Conservation (phyloP, 2,113 vertebrate genomes). For the Hystrix cristata region DNA sequence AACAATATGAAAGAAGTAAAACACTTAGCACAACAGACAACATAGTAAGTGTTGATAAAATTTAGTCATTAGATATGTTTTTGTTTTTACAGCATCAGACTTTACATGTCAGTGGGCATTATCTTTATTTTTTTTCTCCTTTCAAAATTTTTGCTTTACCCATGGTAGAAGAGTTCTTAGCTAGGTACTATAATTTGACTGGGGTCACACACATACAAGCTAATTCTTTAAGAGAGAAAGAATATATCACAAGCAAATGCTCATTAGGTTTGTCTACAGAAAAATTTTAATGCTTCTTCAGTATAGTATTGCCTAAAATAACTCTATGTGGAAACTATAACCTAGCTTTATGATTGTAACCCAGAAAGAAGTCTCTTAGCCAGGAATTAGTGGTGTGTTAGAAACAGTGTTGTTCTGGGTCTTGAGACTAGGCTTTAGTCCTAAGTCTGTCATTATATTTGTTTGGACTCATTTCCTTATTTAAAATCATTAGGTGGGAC, state of each 20-base stretch:
- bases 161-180: conserved; percentile 1
- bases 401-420: not conserved
- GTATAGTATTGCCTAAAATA: conserved; percentile 12
- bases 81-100: conserved; percentile 4
- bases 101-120: not conserved
- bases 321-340: not conserved
- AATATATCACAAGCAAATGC: not conserved
- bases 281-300: not conserved
- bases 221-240: not conserved
- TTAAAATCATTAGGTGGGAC: not conserved
- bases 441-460: not conserved
- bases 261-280: conserved; percentile 14
- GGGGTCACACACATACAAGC: not conserved
- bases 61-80: not conserved
- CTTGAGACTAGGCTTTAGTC: not conserved
- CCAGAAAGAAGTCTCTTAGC: not conserved
- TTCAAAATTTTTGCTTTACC: not conserved
- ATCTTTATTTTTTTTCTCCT: not conserved
- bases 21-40: not conserved
- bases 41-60: not conserved
- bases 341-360: not conserved
- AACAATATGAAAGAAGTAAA: not conserved
- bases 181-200: not conserved
- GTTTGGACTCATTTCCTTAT: not conserved
- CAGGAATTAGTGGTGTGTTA: not conserved